Base-by-base conservation (phyloP, 2,888 invertebrate species). In the Drosophila meridionalis region DNA sequence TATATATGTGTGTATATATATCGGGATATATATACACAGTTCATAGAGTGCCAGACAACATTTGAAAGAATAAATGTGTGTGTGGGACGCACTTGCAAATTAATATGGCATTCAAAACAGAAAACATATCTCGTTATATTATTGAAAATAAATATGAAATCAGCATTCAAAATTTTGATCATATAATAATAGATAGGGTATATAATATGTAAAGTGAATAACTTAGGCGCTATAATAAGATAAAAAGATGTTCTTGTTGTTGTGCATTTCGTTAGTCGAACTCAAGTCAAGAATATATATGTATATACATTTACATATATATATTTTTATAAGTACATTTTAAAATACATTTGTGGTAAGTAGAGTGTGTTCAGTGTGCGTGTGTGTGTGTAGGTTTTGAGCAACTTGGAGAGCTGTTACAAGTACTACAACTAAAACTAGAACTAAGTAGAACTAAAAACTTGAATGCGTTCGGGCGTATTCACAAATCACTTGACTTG, bases 361-460 rank as follows among this genome's bases (percentile, higher is more conserved):
- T 79, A 77, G 69, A 63, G 56, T 78, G 53, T 60, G 45, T 67
- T 42, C 42, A 32, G 47, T 36, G 38, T 47, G 53, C 38, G 42
- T 32, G 55, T 69, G 58, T 58, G n/a, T n/a, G 34, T 77, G 73
- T 69, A 73, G 71, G 62, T 84, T 87, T 85, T 87, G 87, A 85
- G 85, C 85, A 85, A 85, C 85, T 84, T 87, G 85, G 87, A 87
- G 84, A 74, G 71, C 62, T 58, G 79, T 76, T 70, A 76, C 78
- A 59, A 77, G 74, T 75, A 75, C 67, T 82, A 80, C 76, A 76
- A 73, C 78, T 82, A 62, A 47, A 74, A 70, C 68, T 83, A 82
- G 40, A 83, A 78, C 82, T 82, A 83, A 70, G 69, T 70, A 66
- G 67, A 78, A 80, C 76, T 81, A 82, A 78, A 76, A 71, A 76